Percentiles rank a stretch among this genome's conserved stretches.
phyloP scores from a whole-genome alignment of 1,140 invertebrate genomes.

The Pteromalus puparum region DNA sequence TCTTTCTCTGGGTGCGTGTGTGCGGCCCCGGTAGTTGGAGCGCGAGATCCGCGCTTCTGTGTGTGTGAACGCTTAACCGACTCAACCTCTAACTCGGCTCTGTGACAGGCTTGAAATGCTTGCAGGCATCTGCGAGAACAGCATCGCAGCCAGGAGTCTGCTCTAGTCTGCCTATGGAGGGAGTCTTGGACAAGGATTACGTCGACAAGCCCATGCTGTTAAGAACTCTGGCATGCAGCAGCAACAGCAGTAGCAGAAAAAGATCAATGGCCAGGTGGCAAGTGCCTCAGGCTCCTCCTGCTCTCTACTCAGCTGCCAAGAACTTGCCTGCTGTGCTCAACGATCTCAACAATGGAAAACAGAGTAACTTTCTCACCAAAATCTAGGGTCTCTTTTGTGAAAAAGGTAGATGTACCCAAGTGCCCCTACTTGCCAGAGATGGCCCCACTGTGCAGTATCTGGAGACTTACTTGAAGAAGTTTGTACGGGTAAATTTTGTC shows the following conservation, averaged over 20 bases:
- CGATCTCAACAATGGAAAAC: constrained; percentile 93
- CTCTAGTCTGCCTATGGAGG: constrained; percentile 89
- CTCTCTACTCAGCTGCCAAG: constrained; percentile 90
- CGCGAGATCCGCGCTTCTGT: too few relatives aligned
- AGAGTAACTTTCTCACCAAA: constrained; percentile 95
- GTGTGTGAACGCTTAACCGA: background rate
- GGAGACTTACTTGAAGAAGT: constrained; percentile 89
- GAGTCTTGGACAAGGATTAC: constrained; percentile 92
- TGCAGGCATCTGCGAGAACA: constrained; percentile 85
- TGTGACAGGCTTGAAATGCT: constrained; percentile 31
- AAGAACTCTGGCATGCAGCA: constrained; percentile 84
- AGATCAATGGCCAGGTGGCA: constrained; percentile 66
- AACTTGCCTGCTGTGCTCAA: constrained; percentile 97
- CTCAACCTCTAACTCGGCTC: constrained; percentile 11
- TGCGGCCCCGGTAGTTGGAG: background rate
- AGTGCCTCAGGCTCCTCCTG: constrained; percentile 74
- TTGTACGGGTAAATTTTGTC: constrained; percentile 69
- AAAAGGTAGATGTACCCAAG: constrained; percentile 85
- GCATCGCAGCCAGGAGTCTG: constrained; percentile 91
- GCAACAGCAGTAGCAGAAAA: constrained; percentile 61
- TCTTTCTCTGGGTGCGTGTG: background rate
- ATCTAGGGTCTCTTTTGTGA: constrained; percentile 98
- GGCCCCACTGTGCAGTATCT: constrained; percentile 89
- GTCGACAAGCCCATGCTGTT: constrained; percentile 89
- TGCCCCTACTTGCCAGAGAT: constrained; percentile 91